These are phyloP conservation scores for Symphodus melops DNA, from an alignment of 2,113 vertebrate species.

Conservation along the genomic window DNA sequence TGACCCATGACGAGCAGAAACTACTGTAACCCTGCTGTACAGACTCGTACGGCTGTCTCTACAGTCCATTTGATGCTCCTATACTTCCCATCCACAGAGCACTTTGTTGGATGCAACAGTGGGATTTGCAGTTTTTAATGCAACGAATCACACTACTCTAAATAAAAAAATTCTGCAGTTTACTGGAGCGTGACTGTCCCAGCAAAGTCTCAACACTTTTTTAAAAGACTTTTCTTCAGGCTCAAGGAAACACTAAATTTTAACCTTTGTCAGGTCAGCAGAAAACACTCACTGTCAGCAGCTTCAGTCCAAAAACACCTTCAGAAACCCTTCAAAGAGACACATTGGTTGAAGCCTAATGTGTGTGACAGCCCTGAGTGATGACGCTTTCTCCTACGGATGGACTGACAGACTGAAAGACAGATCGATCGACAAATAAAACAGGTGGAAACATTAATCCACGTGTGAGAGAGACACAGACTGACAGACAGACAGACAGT, in stretches of 20 bases:
- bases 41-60: too few species aligned
- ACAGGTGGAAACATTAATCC: constrained; percentile 77
- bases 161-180: not conserved
- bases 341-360: constrained; percentile 38
- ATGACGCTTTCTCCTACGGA: constrained; percentile 52
- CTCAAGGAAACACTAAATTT: not conserved
- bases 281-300: constrained; percentile 13
- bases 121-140: not conserved
- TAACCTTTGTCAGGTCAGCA: not conserved
- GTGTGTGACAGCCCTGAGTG: constrained; percentile 37
- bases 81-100: too few species aligned
- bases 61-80: too few species aligned
- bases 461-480: constrained; percentile 70
- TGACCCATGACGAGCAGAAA: too few species aligned
- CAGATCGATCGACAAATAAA: constrained; percentile 60
- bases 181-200: not conserved
- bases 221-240: constrained; percentile 15
- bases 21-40: too few species aligned
- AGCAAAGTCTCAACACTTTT: not conserved
- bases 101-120: too few species aligned
- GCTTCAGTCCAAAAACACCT: constrained; percentile 44
- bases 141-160: too few species aligned
- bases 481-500: constrained; percentile 82
- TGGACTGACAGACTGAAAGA: constrained; percentile 58
- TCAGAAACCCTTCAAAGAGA: constrained; percentile 37